These are phyloP conservation scores for Aptenodytes forsteri DNA, from an alignment of 2,113 vertebrate species.

Conservation along the genomic window DNA sequence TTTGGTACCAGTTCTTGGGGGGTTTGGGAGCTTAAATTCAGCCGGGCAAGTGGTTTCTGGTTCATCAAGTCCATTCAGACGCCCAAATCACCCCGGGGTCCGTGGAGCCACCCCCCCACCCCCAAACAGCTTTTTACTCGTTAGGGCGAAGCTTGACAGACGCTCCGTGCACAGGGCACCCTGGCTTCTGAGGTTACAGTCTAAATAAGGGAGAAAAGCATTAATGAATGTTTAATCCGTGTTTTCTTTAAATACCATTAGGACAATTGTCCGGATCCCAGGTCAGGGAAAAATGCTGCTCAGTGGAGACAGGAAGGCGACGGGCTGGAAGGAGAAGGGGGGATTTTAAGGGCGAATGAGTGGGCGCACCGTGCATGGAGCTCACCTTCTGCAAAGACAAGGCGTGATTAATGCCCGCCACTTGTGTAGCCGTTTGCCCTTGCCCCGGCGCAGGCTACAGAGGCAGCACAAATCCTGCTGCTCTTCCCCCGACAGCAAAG, in stretches of 20 bases:
- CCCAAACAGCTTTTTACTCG: not conserved
- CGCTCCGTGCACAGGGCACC: not conserved
- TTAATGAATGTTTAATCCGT: slow-evolving; percentile 36
- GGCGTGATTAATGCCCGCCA: slow-evolving; percentile 23
- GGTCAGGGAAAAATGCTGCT: slow-evolving; percentile 22
- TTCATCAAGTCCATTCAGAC: not conserved
- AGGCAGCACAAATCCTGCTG: not conserved
- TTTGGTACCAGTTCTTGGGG: not conserved
- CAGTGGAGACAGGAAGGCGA: slow-evolving; percentile 44
- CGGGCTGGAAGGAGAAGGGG: not conserved
- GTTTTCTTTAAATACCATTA: slow-evolving; percentile 60
- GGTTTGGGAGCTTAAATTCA: not conserved
- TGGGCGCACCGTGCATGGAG: not conserved
- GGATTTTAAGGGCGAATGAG: slow-evolving; percentile 14
- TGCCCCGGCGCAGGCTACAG: not conserved
- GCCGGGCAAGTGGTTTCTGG: not conserved
- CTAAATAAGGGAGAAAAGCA: slow-evolving; percentile 7
- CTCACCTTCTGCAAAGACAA: slow-evolving; percentile 45
- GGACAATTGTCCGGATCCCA: slow-evolving; percentile 19
- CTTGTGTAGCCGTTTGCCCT: not conserved
- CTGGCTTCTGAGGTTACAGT: not conserved
- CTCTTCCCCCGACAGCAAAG: not conserved
- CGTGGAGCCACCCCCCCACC: not conserved
- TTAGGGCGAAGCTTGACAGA: not conserved
- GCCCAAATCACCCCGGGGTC: not conserved